Percentiles rank a stretch among this genome's conserved stretches.
Evolutionary conservation across 1,140 invertebrate genomes (phyloP).

Genomic region (Neodiprion virginianus): DNA sequence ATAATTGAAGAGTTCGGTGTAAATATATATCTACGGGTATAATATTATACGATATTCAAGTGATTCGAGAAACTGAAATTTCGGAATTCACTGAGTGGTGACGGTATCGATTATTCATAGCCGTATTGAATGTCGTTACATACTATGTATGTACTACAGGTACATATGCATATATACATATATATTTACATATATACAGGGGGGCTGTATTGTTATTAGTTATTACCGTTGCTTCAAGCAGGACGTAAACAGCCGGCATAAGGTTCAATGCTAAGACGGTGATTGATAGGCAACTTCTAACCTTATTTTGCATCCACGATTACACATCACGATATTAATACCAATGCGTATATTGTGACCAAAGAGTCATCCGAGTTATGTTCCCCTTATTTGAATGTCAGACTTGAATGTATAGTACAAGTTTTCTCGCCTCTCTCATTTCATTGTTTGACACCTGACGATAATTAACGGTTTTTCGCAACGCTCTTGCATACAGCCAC

Average conservation of each 20-base stretch:
- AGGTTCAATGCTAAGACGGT: not conserved
- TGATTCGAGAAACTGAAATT: too few species aligned
- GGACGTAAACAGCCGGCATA: not conserved
- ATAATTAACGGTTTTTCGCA: too few species aligned
- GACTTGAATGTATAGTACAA: not conserved
- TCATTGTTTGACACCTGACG: not conserved
- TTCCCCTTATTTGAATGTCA: not conserved
- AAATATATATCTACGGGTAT: too few species aligned
- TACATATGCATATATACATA: too few species aligned
- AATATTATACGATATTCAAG: too few species aligned
- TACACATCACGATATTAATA: not conserved
- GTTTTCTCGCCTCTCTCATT: not conserved
- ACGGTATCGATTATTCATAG: too few species aligned
- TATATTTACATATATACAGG: too few species aligned
- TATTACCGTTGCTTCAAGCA: not conserved
- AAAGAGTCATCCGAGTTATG: not conserved
- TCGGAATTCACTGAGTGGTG: too few species aligned
- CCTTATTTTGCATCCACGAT: not conserved
- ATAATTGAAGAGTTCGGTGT: too few species aligned
- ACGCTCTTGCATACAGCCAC: too few species aligned
- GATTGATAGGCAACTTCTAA: constrained; percentile 1
- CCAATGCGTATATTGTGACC: not conserved
- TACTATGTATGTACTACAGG: too few species aligned
- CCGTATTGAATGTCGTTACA: too few species aligned
- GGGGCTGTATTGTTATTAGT: not conserved